A percentile compares a stretch with the other conserved stretches of the same genome.
Conservation (phyloP, 2,113 vertebrate species). For the Alosa alosa region DNA sequence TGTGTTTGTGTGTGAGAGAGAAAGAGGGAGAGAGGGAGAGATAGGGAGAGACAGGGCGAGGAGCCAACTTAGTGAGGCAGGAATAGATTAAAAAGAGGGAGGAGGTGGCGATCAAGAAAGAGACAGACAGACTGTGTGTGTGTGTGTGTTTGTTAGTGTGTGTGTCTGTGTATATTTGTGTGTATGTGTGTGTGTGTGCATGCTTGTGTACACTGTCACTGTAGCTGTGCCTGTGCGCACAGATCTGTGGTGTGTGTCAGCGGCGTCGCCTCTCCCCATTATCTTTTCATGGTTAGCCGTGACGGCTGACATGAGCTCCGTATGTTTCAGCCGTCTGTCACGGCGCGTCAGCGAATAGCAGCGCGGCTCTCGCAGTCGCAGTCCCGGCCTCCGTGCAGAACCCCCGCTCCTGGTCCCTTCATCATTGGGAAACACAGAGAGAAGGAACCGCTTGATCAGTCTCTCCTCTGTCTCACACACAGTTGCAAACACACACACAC, state of each 20-base stretch:
- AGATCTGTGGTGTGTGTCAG: constrained; percentile 21
- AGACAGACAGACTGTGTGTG: not conserved
- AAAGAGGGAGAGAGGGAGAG: not conserved
- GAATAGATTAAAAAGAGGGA: not conserved
- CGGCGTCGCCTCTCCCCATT: not conserved
- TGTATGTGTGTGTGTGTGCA: not conserved
- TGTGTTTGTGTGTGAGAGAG: not conserved
- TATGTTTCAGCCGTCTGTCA: not conserved
- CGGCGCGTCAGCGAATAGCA: not conserved
- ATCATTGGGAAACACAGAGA: not conserved
- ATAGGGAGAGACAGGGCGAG: too few relatives aligned
- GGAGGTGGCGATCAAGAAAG: not conserved
- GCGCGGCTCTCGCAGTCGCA: not conserved
- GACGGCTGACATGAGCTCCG: not conserved
- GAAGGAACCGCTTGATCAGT: not conserved
- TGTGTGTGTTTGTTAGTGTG: not conserved
- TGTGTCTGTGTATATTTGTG: not conserved
- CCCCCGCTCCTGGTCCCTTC: not conserved
- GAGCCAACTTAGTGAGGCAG: not conserved
- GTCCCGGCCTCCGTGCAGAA: not conserved
- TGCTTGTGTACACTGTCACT: not conserved
- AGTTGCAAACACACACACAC: not conserved
- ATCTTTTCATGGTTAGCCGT: not conserved
- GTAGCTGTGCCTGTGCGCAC: not conserved
- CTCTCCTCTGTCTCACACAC: not conserved